Percentiles rank a stretch among this genome's conserved stretches.
These are phyloP conservation scores for Mungos mungo DNA, from an alignment of 2,113 vertebrate genomes.

Conservation along the genomic window DNA sequence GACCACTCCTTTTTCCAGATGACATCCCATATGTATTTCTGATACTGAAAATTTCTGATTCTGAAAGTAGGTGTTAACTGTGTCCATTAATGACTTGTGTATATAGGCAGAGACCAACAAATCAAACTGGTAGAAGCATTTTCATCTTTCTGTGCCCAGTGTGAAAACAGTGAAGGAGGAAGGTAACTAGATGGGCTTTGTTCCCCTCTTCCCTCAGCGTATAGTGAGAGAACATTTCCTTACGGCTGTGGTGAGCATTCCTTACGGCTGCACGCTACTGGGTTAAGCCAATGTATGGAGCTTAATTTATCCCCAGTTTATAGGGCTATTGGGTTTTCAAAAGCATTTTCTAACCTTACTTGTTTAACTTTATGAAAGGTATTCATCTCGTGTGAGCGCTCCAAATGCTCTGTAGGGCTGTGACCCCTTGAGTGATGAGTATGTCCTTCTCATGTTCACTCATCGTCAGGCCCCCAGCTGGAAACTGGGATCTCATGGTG, in stretches of 20 bases:
- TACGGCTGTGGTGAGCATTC: not conserved
- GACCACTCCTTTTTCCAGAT: not conserved
- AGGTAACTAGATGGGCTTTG: not conserved
- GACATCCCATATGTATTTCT: not conserved
- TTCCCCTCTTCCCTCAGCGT: not conserved
- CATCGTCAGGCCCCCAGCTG: not conserved
- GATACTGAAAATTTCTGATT: not conserved
- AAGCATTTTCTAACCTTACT: not conserved
- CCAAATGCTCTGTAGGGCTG: not conserved
- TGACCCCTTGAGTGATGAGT: not conserved
- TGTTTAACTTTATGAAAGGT: not conserved
- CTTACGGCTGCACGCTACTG: not conserved
- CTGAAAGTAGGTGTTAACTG: not conserved
- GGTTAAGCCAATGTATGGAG: fast-evolving
- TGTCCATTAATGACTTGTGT: not conserved
- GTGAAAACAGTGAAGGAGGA: not conserved
- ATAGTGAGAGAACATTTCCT: not conserved
- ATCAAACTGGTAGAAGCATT: not conserved
- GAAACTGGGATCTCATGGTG: not conserved
- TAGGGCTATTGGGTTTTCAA: not conserved
- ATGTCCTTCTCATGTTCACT: not conserved
- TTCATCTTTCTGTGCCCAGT: not conserved
- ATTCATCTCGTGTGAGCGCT: not conserved
- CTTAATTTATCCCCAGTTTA: not conserved
- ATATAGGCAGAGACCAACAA: not conserved